Evolutionary conservation across 2,888 invertebrate genomes (phyloP).

Genomic region (Pterostichus madidus): DNA sequence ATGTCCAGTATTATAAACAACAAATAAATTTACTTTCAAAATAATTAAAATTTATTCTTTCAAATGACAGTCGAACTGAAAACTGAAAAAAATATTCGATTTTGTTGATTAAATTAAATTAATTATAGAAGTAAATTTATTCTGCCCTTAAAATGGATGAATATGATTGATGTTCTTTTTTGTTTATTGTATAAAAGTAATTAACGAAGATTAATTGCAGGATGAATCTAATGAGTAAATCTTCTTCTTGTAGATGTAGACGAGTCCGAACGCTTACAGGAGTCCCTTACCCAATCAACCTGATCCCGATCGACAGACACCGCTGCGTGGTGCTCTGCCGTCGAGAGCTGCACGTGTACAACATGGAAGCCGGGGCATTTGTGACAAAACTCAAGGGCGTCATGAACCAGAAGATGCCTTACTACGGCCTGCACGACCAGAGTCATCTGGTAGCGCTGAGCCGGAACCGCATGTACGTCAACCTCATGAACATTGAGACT

Average conservation of each 20-base stretch:
- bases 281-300: constrained; percentile 87
- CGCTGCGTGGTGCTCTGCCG: constrained; percentile 90
- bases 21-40: no score
- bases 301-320: constrained; percentile 88
- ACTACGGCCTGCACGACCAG: constrained; percentile 90
- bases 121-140: no score
- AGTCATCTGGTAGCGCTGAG: constrained; percentile 90
- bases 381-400: constrained; percentile 89
- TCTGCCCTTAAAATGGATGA: no score
- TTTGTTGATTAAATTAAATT: no score
- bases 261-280: constrained; percentile 85
- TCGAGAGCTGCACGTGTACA: constrained; percentile 88
- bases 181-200: no score
- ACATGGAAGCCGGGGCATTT: constrained; percentile 87
- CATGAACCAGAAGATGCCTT: constrained; percentile 96
- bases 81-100: no score
- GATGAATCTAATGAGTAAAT: background rate
- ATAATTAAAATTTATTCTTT: no score
- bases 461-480: constrained; percentile 93
- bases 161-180: no score
- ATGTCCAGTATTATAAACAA: no score
- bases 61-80: no score
- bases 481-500: constrained; percentile 90
- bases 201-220: no score
- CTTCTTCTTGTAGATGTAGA: constrained; percentile 78